Conservation (phyloP, 2,113 vertebrate genomes). For the Python bivittatus region DNA sequence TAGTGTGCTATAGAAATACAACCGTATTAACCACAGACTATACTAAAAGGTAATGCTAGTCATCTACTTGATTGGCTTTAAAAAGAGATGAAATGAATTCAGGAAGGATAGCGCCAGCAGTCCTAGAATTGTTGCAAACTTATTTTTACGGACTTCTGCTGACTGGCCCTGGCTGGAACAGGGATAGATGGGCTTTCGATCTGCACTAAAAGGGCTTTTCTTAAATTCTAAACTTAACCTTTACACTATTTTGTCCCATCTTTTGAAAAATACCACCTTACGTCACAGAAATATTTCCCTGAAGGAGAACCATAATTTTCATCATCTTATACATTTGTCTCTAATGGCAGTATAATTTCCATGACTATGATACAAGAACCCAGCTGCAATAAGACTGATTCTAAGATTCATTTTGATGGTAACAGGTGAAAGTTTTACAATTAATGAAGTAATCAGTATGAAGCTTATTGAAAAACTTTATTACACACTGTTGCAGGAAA, state of each 20-base stretch:
- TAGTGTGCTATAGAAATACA: not conserved
- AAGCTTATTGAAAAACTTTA: not conserved
- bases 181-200: not conserved
- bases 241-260: not conserved
- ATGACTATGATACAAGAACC: not conserved
- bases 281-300: not conserved
- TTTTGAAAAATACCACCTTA: not conserved
- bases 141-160: not conserved
- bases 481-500: not conserved
- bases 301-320: not conserved
- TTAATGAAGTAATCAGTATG: not conserved
- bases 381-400: not conserved
- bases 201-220: not conserved
- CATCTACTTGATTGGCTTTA: not conserved
- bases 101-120: not conserved
- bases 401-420: not conserved
- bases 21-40: not conserved
- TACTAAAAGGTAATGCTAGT: not conserved
- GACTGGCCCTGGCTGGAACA: not conserved
- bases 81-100: not conserved
- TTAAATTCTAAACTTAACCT: not conserved
- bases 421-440: not conserved
- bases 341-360: not conserved
- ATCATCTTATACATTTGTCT: not conserved
- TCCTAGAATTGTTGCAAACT: not conserved